Base-by-base conservation (phyloP, 2,113 vertebrate species). In the Amblyornis subalaris region DNA sequence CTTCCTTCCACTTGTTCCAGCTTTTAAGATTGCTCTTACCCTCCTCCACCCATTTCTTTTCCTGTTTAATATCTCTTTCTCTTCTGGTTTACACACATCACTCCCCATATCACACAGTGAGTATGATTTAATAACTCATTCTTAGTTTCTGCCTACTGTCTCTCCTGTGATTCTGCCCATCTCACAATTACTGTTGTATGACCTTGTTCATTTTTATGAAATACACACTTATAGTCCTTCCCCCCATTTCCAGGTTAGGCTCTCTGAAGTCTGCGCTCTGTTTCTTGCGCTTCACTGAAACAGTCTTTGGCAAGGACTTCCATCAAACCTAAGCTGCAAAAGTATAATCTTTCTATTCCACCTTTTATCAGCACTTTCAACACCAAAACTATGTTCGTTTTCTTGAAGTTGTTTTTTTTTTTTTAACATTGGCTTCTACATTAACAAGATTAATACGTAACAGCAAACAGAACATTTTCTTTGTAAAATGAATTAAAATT, bases 171-270 rank as follows among this genome's bases (percentile, higher is more conserved):
- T 47, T 76, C 50, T 77, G 21, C 33, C 14, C 6, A 38, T 66
- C 54, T 66, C 36, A 58, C 29, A 57, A 29, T 61, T 80, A 42
- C 50, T 54, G 33, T 58, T 45, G 29, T 44, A 75, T 53, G 25
- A 72, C 22, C 28, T 57, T 6, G 1, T 65, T 53, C 4, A 44
- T 57, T 93, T 91, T 75, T 61, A 81, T 62, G 26, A 78, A 87
- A 58, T 17, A n/a, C 4, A 29, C 4, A 25, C 35, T 66, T 84
- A 26, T 47, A 66, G 62, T 58, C 35, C 22, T 23, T 51, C 13
- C 35, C 13, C 7, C 2, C 18, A 44, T 0, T 17, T 80, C 29
- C 38, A 36, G 29, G 11, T 36, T 36, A 54, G 50, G 15, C 2
- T 66, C 14, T 85, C 54, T 70, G 28, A 80, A 69, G 3, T 26